These are phyloP conservation scores for Teleopsis dalmanni DNA, from an alignment of 1,140 invertebrate genomes.

Conservation along the genomic window DNA sequence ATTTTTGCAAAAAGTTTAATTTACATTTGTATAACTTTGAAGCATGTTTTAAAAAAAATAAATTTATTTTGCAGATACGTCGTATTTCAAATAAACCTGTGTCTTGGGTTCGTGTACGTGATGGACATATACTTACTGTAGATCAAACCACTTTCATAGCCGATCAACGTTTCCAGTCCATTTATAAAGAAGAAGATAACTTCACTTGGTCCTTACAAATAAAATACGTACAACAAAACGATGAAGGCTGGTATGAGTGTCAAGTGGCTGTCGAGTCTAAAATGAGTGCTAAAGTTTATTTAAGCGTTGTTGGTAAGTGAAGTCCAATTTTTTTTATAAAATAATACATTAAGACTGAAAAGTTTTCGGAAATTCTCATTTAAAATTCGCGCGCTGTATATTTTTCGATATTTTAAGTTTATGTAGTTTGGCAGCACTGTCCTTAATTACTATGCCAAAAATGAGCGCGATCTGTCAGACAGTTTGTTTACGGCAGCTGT, in stretches of 20 bases:
- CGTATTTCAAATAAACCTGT: constrained; percentile 84
- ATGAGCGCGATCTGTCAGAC: too few relatives aligned
- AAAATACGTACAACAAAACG: constrained; percentile 51
- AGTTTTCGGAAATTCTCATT: too few relatives aligned
- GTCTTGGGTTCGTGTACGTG: constrained; percentile 79
- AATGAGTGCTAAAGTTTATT: constrained; percentile 57
- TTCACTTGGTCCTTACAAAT: constrained; percentile 82
- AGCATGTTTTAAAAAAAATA: too few relatives aligned
- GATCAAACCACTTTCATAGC: constrained; percentile 77
- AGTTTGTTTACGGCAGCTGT: too few relatives aligned
- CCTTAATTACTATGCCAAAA: too few relatives aligned
- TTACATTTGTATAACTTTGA: too few relatives aligned
- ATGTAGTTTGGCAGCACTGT: too few relatives aligned
- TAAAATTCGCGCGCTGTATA: too few relatives aligned
- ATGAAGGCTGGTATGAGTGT: constrained; percentile 65
- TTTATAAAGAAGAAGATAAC: constrained; percentile 70
- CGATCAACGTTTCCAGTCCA: constrained; percentile 76
- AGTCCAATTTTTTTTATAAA: neutral
- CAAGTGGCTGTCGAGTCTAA: constrained; percentile 66
- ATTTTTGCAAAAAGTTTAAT: too few relatives aligned
- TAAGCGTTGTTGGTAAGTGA: constrained; percentile 60
- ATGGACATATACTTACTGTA: constrained; percentile 83
- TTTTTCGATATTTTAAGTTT: too few relatives aligned
- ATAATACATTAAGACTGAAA: too few relatives aligned
- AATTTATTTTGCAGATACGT: constrained; percentile 55